Conservation (phyloP, 2,888 invertebrate genomes). For the Molanna angustata region DNA sequence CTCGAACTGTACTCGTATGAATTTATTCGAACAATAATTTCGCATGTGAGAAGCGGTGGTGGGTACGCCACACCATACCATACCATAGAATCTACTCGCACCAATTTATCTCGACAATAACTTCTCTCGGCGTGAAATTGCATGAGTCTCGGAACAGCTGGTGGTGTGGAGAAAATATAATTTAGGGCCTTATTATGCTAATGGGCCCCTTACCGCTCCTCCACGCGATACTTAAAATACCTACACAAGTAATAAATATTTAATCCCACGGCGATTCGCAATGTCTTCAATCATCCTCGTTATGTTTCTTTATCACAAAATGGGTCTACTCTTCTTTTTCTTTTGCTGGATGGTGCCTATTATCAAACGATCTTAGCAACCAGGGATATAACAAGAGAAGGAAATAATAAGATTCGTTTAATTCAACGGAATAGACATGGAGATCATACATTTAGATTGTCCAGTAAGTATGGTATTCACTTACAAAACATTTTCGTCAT, state of each 20-base stretch:
- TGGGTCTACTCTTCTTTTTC: no score
- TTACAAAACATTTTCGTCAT: no score
- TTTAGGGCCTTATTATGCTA: slow-evolving; percentile 5
- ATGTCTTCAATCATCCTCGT: slow-evolving; percentile 2
- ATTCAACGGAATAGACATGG: no score
- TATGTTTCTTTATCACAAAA: no score
- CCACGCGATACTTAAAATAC: neutral
- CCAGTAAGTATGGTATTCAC: no score
- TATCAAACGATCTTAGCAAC: no score
- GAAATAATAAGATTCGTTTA: no score
- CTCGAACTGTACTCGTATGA: neutral
- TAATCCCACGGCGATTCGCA: neutral
- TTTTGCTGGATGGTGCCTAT: no score
- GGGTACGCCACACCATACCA: no score
- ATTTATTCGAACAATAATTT: neutral
- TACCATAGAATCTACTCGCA: no score
- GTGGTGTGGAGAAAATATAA: neutral
- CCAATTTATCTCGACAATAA: neutral
- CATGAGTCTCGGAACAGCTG: neutral
- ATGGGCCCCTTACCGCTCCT: neutral
- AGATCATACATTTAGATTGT: no score
- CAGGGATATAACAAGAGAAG: no score
- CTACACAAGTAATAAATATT: neutral
- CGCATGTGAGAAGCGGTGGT: neutral
- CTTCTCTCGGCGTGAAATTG: neutral